Evolutionary conservation across 64 coral and sea anemone species (phyloP).

Genomic region (Trachythela sp.): DNA sequence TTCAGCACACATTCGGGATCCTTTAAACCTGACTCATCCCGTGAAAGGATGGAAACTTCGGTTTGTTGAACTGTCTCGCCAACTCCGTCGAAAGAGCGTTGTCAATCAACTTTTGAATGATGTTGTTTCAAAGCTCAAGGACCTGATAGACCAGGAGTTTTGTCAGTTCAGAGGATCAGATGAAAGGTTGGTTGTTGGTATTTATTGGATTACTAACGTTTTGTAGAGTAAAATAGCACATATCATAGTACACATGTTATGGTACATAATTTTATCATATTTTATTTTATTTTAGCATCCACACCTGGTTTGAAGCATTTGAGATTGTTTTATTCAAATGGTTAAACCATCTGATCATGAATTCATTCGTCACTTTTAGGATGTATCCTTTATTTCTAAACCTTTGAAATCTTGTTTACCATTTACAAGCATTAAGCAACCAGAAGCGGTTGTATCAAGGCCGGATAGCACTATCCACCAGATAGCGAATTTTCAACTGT

Average conservation of each 20-base stretch:
- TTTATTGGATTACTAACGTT: no score
- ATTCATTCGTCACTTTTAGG: slow-evolving; percentile 93
- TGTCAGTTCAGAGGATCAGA: neutral
- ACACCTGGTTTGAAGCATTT: slow-evolving; percentile 99
- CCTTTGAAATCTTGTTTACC: neutral
- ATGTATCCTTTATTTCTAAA: slow-evolving; percentile 72
- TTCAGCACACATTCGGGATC: slow-evolving; percentile 88
- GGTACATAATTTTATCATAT: neutral
- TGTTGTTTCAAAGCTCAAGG: slow-evolving; percentile 75
- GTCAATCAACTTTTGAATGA: slow-evolving; percentile 92
- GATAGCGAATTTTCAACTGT: no score
- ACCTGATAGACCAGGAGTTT: neutral
- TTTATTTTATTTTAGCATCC: slow-evolving; percentile 49
- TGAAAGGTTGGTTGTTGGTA: slow-evolving; percentile 4
- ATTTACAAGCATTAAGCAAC: slow-evolving; percentile 30
- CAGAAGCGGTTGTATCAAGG: no score
- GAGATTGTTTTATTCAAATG: slow-evolving; percentile 92
- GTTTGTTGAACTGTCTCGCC: slow-evolving; percentile 90
- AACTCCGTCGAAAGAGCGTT: slow-evolving; percentile 85
- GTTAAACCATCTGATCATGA: slow-evolving; percentile 97
- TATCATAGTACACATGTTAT: neutral
- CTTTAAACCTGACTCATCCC: slow-evolving; percentile 65
- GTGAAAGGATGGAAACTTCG: slow-evolving; percentile 96
- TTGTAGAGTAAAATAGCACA: no score
- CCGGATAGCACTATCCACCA: no score